Percentiles rank a stretch among this genome's conserved stretches.
These are phyloP conservation scores for Branchinecta lindahli DNA, from an alignment of 1,140 invertebrate species.

Conservation along the genomic window DNA sequence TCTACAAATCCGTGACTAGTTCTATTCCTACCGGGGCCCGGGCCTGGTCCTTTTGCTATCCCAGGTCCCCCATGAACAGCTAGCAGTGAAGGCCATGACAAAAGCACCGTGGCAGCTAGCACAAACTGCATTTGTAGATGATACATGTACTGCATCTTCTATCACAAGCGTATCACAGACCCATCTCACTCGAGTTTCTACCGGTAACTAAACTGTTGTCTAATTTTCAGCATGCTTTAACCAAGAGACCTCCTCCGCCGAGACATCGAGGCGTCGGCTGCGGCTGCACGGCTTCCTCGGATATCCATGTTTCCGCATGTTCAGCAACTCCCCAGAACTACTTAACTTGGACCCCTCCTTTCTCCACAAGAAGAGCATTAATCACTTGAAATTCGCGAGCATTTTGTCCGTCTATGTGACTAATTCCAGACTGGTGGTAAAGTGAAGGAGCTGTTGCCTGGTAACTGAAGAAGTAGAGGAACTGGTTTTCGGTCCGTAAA, in stretches of 20 bases:
- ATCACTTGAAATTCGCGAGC: too few relatives aligned
- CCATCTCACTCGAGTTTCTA: neutral
- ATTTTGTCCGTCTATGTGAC: too few relatives aligned
- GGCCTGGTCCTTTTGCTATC: neutral
- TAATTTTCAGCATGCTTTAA: slow-evolving; percentile 3
- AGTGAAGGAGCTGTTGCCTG: too few relatives aligned
- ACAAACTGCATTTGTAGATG: neutral
- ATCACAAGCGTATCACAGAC: slow-evolving; percentile 5
- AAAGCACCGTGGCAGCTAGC: neutral
- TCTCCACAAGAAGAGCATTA: too few relatives aligned
- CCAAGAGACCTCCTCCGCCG: neutral
- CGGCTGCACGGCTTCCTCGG: neutral
- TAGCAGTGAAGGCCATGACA: neutral
- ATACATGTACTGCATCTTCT: neutral
- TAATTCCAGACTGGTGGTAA: too few relatives aligned
- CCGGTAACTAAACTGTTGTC: slow-evolving; percentile 1
- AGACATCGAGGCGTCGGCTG: neutral
- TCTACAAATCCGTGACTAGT: too few relatives aligned
- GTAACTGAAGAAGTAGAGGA: too few relatives aligned
- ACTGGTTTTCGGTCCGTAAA: too few relatives aligned
- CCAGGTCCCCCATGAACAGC: slow-evolving; percentile 3
- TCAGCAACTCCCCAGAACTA: too few relatives aligned
- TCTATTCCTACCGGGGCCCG: neutral
- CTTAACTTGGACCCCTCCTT: too few relatives aligned
- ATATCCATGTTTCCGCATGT: slow-evolving; percentile 1